A percentile compares a stretch with the other conserved stretches of the same genome.
phyloP scores from a whole-genome alignment of 2,797 vertebrate species.

The Potorous gilbertii region DNA sequence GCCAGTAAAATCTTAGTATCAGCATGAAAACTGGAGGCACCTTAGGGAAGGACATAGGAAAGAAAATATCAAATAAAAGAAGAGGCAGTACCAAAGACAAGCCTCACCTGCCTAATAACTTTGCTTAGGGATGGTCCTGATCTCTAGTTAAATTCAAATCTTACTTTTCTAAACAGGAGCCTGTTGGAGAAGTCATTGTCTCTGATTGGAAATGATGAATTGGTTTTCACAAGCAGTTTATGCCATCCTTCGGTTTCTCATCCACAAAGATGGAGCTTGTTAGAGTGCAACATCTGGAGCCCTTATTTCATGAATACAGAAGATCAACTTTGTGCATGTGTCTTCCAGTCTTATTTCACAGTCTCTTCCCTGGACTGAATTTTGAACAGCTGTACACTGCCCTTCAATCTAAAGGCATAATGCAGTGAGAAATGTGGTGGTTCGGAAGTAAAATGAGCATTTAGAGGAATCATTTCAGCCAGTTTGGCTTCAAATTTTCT shows the following conservation, averaged over 20 bases:
- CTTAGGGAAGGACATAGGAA: background rate
- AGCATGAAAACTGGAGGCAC: background rate
- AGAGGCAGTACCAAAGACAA: background rate
- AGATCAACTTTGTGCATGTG: background rate
- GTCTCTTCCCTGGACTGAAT: conserved; percentile 31
- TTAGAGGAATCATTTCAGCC: conserved; percentile 43
- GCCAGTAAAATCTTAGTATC: background rate
- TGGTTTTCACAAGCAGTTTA: background rate
- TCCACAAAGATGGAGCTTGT: background rate
- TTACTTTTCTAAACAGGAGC: background rate
- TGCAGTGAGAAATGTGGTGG: conserved; percentile 6
- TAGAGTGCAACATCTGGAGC: background rate
- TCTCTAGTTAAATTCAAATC: background rate
- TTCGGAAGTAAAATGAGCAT: conserved; percentile 53
- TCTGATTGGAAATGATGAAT: conserved; percentile 8
- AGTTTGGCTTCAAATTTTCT: conserved; percentile 4
- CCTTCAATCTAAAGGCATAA: conserved; percentile 42
- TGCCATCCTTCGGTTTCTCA: background rate
- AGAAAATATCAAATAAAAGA: background rate
- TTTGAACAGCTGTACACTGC: conserved; percentile 48
- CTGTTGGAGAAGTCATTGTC: background rate
- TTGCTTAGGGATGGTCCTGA: background rate
- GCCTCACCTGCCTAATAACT: background rate
- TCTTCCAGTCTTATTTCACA: background rate
- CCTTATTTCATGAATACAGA: accelerated